Percentiles rank a stretch among this genome's conserved stretches.
These are phyloP conservation scores for Mesembrinibis cayennensis DNA, from an alignment of 2,113 vertebrate species.

Conservation along the genomic window DNA sequence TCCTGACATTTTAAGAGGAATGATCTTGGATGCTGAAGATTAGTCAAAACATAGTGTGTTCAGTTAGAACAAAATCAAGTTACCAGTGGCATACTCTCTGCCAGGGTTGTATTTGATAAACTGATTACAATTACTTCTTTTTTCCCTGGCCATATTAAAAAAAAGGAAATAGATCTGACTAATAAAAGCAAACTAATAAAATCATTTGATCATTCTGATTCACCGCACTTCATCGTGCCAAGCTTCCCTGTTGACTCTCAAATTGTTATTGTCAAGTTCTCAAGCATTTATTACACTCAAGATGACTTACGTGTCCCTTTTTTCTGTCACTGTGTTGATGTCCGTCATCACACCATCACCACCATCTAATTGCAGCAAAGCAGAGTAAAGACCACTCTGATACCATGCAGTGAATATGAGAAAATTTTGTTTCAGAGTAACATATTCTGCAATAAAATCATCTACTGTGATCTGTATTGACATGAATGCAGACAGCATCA, in stretches of 20 bases:
- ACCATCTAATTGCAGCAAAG: not conserved
- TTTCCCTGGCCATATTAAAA: constrained; percentile 72
- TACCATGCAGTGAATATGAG: not conserved
- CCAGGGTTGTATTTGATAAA: constrained; percentile 70
- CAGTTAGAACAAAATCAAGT: constrained; percentile 45
- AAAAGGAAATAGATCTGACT: constrained; percentile 80
- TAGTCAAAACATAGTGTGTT: constrained; percentile 15
- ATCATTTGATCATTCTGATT: constrained; percentile 84
- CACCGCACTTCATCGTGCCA: constrained; percentile 65
- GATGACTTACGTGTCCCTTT: constrained; percentile 40
- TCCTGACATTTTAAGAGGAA: constrained; percentile 12
- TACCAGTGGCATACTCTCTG: constrained; percentile 32
- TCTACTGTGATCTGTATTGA: not conserved
- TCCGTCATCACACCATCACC: constrained; percentile 42
- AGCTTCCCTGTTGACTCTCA: constrained; percentile 80
- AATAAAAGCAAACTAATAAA: constrained; percentile 83
- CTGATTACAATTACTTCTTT: constrained; percentile 77
- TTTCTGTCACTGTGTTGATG: constrained; percentile 25
- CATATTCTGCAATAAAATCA: not conserved
- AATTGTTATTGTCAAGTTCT: constrained; percentile 76
- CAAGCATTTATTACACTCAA: constrained; percentile 63
- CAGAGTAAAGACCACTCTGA: not conserved
- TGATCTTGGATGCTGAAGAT: not conserved
- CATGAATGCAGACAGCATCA: not conserved
- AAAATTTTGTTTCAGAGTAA: not conserved